These are phyloP conservation scores for Alloplasta piceator DNA, from an alignment of 2,888 invertebrate genomes.

Conservation along the genomic window DNA sequence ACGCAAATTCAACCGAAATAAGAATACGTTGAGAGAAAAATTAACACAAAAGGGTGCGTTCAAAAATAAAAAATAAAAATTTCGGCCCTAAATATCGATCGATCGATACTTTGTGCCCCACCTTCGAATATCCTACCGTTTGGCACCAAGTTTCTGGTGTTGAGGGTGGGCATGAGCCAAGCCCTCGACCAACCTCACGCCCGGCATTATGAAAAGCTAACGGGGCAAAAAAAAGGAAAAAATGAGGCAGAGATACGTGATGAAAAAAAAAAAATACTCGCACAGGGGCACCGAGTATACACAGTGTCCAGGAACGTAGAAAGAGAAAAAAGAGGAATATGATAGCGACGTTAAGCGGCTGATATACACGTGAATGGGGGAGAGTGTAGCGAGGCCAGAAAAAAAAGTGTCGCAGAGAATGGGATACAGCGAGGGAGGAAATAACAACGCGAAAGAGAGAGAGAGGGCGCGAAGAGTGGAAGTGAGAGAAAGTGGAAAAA, in stretches of 20 bases:
- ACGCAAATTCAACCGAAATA: too few relatives aligned
- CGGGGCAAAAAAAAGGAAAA: conserved; percentile 36
- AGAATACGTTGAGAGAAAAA: too few relatives aligned
- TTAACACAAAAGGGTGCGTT: too few relatives aligned
- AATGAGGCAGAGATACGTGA: conserved; percentile 46
- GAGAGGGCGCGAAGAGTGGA: conserved; percentile 39
- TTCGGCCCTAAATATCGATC: too few relatives aligned
- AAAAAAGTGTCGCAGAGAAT: conserved; percentile 24
- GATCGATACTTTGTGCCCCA: neutral
- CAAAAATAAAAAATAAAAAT: too few relatives aligned
- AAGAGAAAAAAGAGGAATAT: conserved; percentile 53
- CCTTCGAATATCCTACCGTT: conserved; percentile 65
- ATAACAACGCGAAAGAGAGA: conserved; percentile 52
- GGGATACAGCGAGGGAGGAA: conserved; percentile 50
- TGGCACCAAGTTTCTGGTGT: conserved; percentile 69
- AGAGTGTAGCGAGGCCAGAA: conserved; percentile 26
- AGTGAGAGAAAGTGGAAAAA: conserved; percentile 51
- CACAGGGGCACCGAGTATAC: conserved; percentile 1
- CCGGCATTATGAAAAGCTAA: conserved; percentile 62
- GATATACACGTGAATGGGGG: conserved; percentile 56
- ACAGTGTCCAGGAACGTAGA: neutral
- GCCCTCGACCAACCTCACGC: conserved; percentile 42
- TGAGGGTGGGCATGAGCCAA: conserved; percentile 45
- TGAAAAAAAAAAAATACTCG: conserved; percentile 30
- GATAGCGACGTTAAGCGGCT: conserved; percentile 63